A percentile compares a stretch with the other conserved stretches of the same genome.
These are phyloP conservation scores for Proisotoma minuta DNA, from an alignment of 2,888 invertebrate genomes.

Conservation along the genomic window DNA sequence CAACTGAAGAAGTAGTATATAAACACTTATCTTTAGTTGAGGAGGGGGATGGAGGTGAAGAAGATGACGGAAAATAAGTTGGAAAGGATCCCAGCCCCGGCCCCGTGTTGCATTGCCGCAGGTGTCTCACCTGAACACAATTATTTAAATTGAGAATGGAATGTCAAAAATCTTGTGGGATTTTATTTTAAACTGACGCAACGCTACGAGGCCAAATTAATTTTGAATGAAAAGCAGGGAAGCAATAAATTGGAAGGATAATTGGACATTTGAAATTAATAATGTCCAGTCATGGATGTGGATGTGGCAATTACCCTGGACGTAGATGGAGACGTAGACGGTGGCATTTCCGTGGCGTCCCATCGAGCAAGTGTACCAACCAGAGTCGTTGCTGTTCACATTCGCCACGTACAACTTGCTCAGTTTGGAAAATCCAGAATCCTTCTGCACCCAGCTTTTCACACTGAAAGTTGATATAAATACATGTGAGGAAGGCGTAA, in stretches of 20 bases:
- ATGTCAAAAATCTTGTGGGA: too few species aligned
- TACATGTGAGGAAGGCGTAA: neutral
- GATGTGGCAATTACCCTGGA: conserved; percentile 46
- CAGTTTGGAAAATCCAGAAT: conserved; percentile 44
- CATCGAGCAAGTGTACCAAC: conserved; percentile 47
- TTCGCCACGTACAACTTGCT: conserved; percentile 47
- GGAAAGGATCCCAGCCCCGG: too few species aligned
- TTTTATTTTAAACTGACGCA: too few species aligned
- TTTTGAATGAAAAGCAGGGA: too few species aligned
- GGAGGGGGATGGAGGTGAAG: neutral
- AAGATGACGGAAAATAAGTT: neutral
- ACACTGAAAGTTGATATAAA: conserved; percentile 39
- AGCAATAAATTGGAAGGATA: too few species aligned
- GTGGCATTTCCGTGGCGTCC: conserved; percentile 46
- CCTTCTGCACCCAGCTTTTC: conserved; percentile 46
- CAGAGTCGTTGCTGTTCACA: conserved; percentile 46
- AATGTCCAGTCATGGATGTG: too few species aligned
- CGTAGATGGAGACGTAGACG: conserved; percentile 45
- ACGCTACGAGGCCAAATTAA: too few species aligned
- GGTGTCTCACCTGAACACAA: conserved; percentile 43
- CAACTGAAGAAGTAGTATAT: neutral
- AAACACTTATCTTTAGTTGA: neutral
- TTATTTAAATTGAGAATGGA: too few species aligned
- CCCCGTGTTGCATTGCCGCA: conserved; percentile 47
- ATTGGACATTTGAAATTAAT: too few species aligned